Evolutionary conservation across 37 sponge, comb jelly and placozoan genomes (phyloP), one percentile per base, ranked within the genome.

Genomic region (Crambe crambe): DNA sequence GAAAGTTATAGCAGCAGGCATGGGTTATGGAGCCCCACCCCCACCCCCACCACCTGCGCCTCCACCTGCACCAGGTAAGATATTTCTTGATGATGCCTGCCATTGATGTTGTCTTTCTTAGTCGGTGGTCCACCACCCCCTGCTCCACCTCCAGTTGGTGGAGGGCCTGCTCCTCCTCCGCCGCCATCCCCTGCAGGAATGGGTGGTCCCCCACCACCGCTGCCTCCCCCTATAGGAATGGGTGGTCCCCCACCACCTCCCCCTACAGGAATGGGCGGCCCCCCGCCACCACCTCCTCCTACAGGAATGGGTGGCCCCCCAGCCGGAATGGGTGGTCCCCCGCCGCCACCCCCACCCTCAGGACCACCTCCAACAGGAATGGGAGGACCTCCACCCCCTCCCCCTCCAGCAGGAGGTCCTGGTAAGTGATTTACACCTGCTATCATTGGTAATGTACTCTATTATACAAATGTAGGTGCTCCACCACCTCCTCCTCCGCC

Each of bases 401-500:
- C 87, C n/a, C 86, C 88, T 12, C 82, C 82, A 31, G 72, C 72
- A n/a, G 80, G 74, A 29, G 78, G 63, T 34, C 70, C 68, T 37
- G 86, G 73, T 61, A 71, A 27, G 44, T 66, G 44, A n/a, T n/a
- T n/a, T n/a, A n/a, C n/a, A n/a, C n/a, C n/a, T n/a, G n/a, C n/a
- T n/a, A n/a, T n/a, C n/a, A n/a, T 10, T 42, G 34, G 44, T 3
- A 61, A 47, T 47, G 6, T 36, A 68, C 70, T 5, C 31, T 30
- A 62, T 23, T 22, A 9, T 31, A 70, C 22, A 34, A 32, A n/a
- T 32, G 42, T 72, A 69, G 87, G 87, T 69, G 73, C 72, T 63
- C 83, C 87, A 43, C 87, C 87, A n/a, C 87, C 87, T 32, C 87
- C 88, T 37, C 88, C 89, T 27, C 89, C 89, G 43, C 90, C 90